Base-by-base conservation (phyloP, 2,888 invertebrate genomes). In the Heteropelma amictum region DNA sequence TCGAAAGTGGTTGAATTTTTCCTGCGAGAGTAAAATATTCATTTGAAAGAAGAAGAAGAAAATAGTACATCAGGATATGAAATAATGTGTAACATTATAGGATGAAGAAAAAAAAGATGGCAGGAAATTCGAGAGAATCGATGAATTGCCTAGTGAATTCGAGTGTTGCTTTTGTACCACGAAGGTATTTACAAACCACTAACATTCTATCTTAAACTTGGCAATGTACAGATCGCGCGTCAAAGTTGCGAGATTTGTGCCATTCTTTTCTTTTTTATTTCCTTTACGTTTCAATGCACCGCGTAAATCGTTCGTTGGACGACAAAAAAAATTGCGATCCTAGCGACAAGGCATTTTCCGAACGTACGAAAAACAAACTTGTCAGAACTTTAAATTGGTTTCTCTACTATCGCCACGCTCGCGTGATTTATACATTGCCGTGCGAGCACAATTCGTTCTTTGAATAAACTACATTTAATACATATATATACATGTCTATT, bases 91-190 rank as follows among this genome's bases (percentile, higher is more conserved):
- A 81, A 82, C 84, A 84, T 82, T 89, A 82, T 89, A 89, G 89
- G 89, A 89, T 83, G 89, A 92, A 92, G 92, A 92, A 90, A 92
- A 93, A 93, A 93, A 93, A 92, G 88, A 90, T 86, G 87, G 89
- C 89, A 91, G 90, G 90, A 91, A 90, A 90, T 88, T 90, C 89
- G 93, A 94, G 90, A 93, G 93, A 93, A 91, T 94, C 91, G 95
- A 96, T 92, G 96, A 96, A 92, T 93, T 96, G 91, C 96, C 96
- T 92, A 96, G 95, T 92, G 96, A 96, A 93, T 96, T 96, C 93
- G 97, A 97, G 93, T 97, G 97, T 95, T 97, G 96, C 94, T 97
- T 96, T 95, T 97, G 96, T 94, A 96, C 95, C 91, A 94, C 95
- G 90, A 96, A 96, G 96, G 96, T 96, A 95, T 90, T 91, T 90